Evolutionary conservation across 2,888 invertebrate species (phyloP).

Genomic region (Caenorhabditis imperialis): DNA sequence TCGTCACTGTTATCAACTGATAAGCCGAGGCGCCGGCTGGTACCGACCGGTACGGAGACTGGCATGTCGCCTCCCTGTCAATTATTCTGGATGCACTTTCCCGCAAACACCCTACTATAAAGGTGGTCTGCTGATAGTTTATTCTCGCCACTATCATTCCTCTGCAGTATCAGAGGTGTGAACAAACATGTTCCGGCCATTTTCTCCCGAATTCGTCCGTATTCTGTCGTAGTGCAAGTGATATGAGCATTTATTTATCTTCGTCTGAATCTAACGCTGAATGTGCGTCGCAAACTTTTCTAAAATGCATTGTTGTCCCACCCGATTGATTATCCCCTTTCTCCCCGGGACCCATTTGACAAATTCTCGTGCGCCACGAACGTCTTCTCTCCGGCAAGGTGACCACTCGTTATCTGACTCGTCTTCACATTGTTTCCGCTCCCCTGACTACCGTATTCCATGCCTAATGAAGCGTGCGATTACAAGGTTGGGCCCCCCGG

Average conservation of each 20-base stretch:
- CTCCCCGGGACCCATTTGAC: conserved; percentile 7
- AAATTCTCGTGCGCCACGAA: conserved; percentile 50
- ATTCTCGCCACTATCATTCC: background rate
- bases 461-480: conserved; percentile 35
- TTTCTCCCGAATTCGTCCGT: too few relatives aligned
- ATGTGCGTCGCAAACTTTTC: conserved; percentile 28
- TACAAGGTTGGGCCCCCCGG: conserved; percentile 21
- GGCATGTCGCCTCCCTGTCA: conserved; percentile 47
- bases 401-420: conserved; percentile 13
- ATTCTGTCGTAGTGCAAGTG: too few relatives aligned
- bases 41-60: conserved; percentile 41
- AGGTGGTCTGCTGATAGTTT: conserved; percentile 39
- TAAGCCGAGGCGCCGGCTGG: conserved; percentile 42
- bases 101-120: conserved; percentile 35
- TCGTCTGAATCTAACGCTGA: too few relatives aligned
- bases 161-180: too few relatives aligned
- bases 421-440: conserved; percentile 25
- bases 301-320: conserved; percentile 45
- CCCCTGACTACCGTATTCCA: conserved; percentile 14
- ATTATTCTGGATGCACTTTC: conserved; percentile 47
- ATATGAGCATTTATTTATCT: too few relatives aligned
- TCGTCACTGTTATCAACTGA: conserved; percentile 31
- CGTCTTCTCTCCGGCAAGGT: conserved; percentile 27
- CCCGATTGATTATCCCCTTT: conserved; percentile 36
- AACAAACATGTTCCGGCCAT: too few relatives aligned